A percentile compares a stretch with the other conserved stretches of the same genome.
Conservation (phyloP, 2,113 vertebrate species). For the Thoracochromis brauschi region DNA sequence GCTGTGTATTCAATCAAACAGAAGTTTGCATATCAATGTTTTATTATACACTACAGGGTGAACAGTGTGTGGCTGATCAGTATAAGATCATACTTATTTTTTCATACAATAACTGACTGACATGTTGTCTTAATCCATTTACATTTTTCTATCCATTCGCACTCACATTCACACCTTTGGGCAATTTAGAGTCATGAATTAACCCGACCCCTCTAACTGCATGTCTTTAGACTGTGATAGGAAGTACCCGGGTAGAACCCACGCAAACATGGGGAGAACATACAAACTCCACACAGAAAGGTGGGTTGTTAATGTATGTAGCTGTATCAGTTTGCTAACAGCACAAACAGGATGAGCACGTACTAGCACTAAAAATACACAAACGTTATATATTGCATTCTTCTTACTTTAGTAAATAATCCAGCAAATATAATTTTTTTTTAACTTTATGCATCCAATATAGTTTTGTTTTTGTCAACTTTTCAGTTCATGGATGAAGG, state of each 20-base stretch:
- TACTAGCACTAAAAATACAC: background rate
- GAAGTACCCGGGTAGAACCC: background rate
- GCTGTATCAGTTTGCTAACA: background rate
- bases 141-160: background rate
- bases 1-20: background rate
- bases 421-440: background rate
- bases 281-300: background rate
- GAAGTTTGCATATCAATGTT: background rate
- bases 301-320: background rate
- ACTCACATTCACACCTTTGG: background rate
- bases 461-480: background rate
- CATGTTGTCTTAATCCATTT: background rate
- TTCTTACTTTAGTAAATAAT: background rate
- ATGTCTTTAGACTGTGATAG: background rate
- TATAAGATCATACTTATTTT: background rate
- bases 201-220: background rate
- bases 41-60: background rate
- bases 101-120: background rate
- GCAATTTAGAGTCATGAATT: background rate
- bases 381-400: background rate
- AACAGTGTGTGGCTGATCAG: background rate
- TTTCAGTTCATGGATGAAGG: background rate
- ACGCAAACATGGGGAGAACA: background rate
- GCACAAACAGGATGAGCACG: background rate
- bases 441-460: background rate